Base-by-base conservation (phyloP, 1,140 invertebrate genomes). In the Pristionchus pacificus region DNA sequence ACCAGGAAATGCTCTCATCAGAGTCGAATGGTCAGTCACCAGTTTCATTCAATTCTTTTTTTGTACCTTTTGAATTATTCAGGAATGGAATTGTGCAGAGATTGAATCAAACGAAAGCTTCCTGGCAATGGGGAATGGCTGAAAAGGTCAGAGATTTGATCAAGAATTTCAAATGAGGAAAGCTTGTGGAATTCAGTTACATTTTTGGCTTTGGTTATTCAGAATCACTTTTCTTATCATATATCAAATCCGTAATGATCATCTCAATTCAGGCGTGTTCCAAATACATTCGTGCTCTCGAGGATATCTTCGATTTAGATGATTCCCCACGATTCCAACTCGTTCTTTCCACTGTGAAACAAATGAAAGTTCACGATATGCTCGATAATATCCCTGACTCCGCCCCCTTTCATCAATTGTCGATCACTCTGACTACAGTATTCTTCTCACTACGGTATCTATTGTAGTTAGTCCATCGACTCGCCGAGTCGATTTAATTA, bases 141-240 rank as follows among this genome's bases (percentile, higher is more conserved):
- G 81, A 83, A 70, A 83, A 83, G 72, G 82, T 84, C 27, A 68
- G 59, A 68, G 25, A 31, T 1, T 49, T 10, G 19, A 19, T 10
- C 6, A 6, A 19, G 19, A 49, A 49, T 49, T n/a, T n/a, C n/a
- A n/a, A n/a, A n/a, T n/a, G n/a, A n/a, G n/a, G n/a, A n/a, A n/a
- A n/a, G n/a, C n/a, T n/a, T n/a, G n/a, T n/a, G n/a, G n/a, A n/a
- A n/a, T n/a, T n/a, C n/a, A n/a, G n/a, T n/a, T n/a, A n/a, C n/a
- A n/a, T n/a, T n/a, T n/a, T n/a, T n/a, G n/a, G n/a, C n/a, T n/a
- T n/a, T n/a, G n/a, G n/a, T n/a, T n/a, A n/a, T n/a, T n/a, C n/a
- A n/a, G n/a, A n/a, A n/a, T n/a, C n/a, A n/a, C n/a, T n/a, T n/a
- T n/a, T n/a, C n/a, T n/a, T n/a, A n/a, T n/a, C n/a, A n/a, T n/a